Evolutionary conservation across 2,888 invertebrate species (phyloP), one percentile per base, ranked within the genome.

Genomic region (Cryptus viduatorius): DNA sequence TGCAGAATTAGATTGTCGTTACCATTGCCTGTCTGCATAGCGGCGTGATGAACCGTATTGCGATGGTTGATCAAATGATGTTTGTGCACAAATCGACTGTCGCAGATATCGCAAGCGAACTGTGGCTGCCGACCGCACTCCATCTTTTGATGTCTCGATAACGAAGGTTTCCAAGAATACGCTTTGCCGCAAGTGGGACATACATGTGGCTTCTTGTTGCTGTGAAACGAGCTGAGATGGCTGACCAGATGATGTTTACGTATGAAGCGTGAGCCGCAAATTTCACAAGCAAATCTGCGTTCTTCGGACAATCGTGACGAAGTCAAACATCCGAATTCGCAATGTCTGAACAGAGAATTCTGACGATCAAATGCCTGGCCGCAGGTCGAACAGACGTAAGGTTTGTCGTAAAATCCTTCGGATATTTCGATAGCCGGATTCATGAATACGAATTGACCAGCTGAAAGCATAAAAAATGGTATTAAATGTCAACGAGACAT

Each of bases 71-170:
- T 4, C n/a, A 95, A 88, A 88, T 94, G 94, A 87, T 94, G 94
- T 82, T 94, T 95, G 85, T 94, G 94, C 90, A 94, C 94, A 87
- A 94, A 94, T 48, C 90, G 90, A 67, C 93, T 89, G 16, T 89
- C 90, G 84, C 94, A 94, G 29, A 90, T 73, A 4, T 90, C 86
- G 84, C 94, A 94, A 56, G 77, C 81, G 85, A 93, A 93, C 56
- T 90, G 89, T 3, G 93, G 93, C 12, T 81, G 76, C 46, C 90
- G 91, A 7, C 94, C 94, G 82, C 94, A 94, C 64, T 94, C 94
- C 4, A 94, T 92, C 44, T 94, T 90, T 77, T 94, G 91, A 86
- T 94, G 94, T n/a, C 94, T 92, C 53, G 90, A 91, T 19, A 94
- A 86, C 59, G 94, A 94, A 79, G 93, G 92, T 31, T 90, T 85